Percentiles rank a stretch among this genome's conserved stretches.
These are phyloP conservation scores for Selenia dentaria DNA, from an alignment of 2,888 invertebrate species.

Conservation along the genomic window DNA sequence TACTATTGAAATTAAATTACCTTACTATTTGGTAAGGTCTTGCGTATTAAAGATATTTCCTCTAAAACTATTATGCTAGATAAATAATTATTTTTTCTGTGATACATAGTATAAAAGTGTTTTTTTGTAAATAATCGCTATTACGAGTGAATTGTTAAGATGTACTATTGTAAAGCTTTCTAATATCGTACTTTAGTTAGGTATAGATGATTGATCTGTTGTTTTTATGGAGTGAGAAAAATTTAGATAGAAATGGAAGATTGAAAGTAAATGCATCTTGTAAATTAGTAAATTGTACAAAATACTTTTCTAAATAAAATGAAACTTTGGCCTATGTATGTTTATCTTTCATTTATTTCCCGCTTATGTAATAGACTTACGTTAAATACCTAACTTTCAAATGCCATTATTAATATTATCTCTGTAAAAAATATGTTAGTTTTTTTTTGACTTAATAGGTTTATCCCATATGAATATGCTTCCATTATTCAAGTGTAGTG, in stretches of 20 bases:
- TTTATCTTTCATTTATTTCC: conserved; percentile 44
- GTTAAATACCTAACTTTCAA: too few relatives aligned
- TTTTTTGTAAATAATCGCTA: conserved; percentile 74
- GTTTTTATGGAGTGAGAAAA: conserved; percentile 63
- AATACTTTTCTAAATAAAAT: conserved; percentile 82
- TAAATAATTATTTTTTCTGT: conserved; percentile 82
- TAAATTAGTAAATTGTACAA: conserved; percentile 78
- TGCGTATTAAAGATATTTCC: conserved; percentile 39
- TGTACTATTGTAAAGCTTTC: conserved; percentile 68
- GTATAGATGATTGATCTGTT: conserved; percentile 36
- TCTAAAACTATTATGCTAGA: conserved; percentile 59
- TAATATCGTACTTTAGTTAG: conserved; percentile 48
- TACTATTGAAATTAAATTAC: background rate
- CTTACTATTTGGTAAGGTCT: conserved; percentile 9
- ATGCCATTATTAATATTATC: too few relatives aligned
- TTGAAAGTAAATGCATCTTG: conserved; percentile 40
- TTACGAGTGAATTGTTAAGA: conserved; percentile 61
- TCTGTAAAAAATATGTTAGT: too few relatives aligned
- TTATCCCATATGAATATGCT: too few relatives aligned
- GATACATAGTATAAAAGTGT: conserved; percentile 78
- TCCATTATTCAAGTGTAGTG: too few relatives aligned
- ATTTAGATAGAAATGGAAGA: conserved; percentile 37
- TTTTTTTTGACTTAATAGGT: too few relatives aligned
- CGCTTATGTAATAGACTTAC: too few relatives aligned
- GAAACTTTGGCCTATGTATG: conserved; percentile 81